A percentile compares a stretch with the other conserved stretches of the same genome.
phyloP scores from a whole-genome alignment of 2,888 invertebrate genomes.

The Tenthredo distinguenda region DNA sequence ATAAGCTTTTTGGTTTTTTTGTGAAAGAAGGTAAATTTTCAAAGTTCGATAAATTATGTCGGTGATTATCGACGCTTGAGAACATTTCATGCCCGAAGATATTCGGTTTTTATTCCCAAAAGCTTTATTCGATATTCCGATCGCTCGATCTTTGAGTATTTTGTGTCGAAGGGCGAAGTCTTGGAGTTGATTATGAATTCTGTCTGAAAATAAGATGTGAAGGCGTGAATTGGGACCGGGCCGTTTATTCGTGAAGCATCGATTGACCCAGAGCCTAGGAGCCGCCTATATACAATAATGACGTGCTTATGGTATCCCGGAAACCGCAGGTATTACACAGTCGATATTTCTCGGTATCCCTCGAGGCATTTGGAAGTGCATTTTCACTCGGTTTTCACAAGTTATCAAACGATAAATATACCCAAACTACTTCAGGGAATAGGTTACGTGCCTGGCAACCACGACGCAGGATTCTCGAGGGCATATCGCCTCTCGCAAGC shows the following conservation, averaged over 20 bases:
- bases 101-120: neutral
- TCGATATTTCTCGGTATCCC: conserved; percentile 3
- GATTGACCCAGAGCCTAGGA: conserved; percentile 1
- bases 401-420: conserved; percentile 68
- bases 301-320: neutral
- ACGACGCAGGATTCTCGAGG: conserved; percentile 50
- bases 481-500: neutral
- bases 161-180: neutral
- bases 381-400: conserved; percentile 61
- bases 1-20: neutral
- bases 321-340: conserved; percentile 9
- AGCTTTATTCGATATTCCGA: neutral
- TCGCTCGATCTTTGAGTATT: neutral
- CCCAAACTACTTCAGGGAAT: conserved; percentile 65
- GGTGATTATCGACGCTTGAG: too few species aligned
- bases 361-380: conserved; percentile 26
- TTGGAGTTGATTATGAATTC: neutral
- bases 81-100: neutral
- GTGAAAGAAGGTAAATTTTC: neutral
- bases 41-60: too few species aligned
- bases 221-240: too few species aligned
- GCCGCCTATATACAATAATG: neutral
- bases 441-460: conserved; percentile 68
- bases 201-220: neutral
- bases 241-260: neutral